These are phyloP conservation scores for Apamea anceps DNA, from an alignment of 2,888 invertebrate genomes.

Conservation along the genomic window DNA sequence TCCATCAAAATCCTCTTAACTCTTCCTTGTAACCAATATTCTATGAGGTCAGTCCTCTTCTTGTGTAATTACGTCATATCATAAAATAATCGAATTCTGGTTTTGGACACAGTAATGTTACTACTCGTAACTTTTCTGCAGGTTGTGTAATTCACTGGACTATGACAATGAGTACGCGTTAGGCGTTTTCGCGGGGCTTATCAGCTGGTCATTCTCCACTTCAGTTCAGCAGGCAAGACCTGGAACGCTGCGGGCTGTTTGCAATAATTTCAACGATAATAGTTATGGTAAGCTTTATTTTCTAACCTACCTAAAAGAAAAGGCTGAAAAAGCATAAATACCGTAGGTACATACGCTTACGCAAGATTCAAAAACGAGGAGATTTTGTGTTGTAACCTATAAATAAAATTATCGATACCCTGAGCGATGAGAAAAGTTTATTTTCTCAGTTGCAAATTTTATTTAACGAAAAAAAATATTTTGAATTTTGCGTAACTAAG, in stretches of 20 bases:
- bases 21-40: neutral
- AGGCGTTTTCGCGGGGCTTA: slow-evolving; percentile 83
- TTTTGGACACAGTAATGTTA: neutral
- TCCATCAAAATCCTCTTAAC: neutral
- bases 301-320: neutral
- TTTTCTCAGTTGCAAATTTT: neutral
- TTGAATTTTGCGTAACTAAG: neutral
- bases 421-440: neutral
- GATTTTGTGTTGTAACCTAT: neutral
- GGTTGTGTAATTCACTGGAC: slow-evolving; percentile 79
- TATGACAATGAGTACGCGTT: slow-evolving; percentile 79
- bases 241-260: slow-evolving; percentile 75
- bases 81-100: neutral
- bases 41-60: neutral
- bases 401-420: no score
- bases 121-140: slow-evolving; percentile 70
- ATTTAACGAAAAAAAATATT: neutral
- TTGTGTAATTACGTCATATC: neutral
- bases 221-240: slow-evolving; percentile 81
- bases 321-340: neutral
- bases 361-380: neutral
- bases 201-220: slow-evolving; percentile 84
- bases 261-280: slow-evolving; percentile 76
- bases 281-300: slow-evolving; percentile 74
- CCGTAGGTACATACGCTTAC: neutral